These are phyloP conservation scores for Cynaeus angustus DNA, from an alignment of 2,888 invertebrate genomes.

Conservation along the genomic window DNA sequence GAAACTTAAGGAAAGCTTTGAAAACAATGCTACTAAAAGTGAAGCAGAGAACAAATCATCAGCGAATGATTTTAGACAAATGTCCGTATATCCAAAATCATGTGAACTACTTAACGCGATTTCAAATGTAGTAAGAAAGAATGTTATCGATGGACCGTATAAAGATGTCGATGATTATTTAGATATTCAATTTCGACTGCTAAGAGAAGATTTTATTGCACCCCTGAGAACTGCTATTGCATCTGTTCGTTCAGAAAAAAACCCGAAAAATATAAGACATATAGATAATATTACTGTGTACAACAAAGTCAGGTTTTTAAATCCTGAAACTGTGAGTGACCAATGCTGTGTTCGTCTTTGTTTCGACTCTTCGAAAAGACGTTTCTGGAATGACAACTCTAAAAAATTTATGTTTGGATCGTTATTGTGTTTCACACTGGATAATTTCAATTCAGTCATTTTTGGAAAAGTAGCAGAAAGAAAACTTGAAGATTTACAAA, in stretches of 20 bases:
- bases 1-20: slow-evolving; percentile 61
- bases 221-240: slow-evolving; percentile 81
- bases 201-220: slow-evolving; percentile 86
- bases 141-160: slow-evolving; percentile 78
- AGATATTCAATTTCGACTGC: slow-evolving; percentile 84
- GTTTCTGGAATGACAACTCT: slow-evolving; percentile 71
- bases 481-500: slow-evolving; percentile 71
- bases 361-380: slow-evolving; percentile 59
- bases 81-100: slow-evolving; percentile 74
- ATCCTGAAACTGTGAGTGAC: slow-evolving; percentile 53
- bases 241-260: slow-evolving; percentile 49
- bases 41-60: slow-evolving; percentile 66
- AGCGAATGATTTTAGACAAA: slow-evolving; percentile 74
- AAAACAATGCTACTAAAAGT: slow-evolving; percentile 43
- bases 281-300: slow-evolving; percentile 55
- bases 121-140: slow-evolving; percentile 73
- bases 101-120: slow-evolving; percentile 66
- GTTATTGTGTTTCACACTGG: slow-evolving; percentile 81
- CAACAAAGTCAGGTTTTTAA: slow-evolving; percentile 51
- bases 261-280: slow-evolving; percentile 9
- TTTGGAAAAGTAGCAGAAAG: slow-evolving; percentile 81
- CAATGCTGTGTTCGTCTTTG: slow-evolving; percentile 53
- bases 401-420: slow-evolving; percentile 83
- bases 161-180: slow-evolving; percentile 81
- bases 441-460: slow-evolving; percentile 80